Conservation (phyloP, 2,797 vertebrate genomes). For the Hoplostethus atlanticus region DNA sequence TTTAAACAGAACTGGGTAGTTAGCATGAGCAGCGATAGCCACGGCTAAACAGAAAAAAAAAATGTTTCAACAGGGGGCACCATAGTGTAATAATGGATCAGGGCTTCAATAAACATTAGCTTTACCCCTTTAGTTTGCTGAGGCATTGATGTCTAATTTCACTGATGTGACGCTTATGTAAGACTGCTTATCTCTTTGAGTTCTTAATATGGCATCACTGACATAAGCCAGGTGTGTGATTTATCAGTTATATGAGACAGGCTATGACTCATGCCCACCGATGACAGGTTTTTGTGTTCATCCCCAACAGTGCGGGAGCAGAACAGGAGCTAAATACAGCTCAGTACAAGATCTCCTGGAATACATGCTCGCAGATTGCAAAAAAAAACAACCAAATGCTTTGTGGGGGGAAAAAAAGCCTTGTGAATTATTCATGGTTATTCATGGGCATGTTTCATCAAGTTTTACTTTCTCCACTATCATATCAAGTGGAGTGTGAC, state of each 20-base stretch:
- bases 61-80: neutral
- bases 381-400: constrained; percentile 21
- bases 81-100: neutral
- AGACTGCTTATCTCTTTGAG: constrained; percentile 3
- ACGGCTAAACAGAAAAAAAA: too few species aligned
- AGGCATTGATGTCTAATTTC: neutral
- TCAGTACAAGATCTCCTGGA: constrained; percentile 26
- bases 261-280: constrained; percentile 31
- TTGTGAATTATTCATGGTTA: constrained; percentile 63
- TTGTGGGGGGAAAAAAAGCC: constrained; percentile 2
- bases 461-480: constrained; percentile 51
- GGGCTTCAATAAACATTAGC: neutral
- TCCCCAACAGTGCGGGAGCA: constrained; percentile 21
- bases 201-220: constrained; percentile 28
- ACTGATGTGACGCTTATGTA: constrained; percentile 3
- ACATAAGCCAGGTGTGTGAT: constrained; percentile 40
- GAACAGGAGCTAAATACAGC: constrained; percentile 26
- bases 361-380: constrained; percentile 34
- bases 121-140: neutral
- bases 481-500: constrained; percentile 48
- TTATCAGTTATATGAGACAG: constrained; percentile 32
- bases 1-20: too few species aligned
- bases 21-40: too few species aligned
- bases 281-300: constrained; percentile 37
- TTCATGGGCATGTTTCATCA: constrained; percentile 44